Conservation (phyloP, 2,797 vertebrate genomes). For the Typhlichthys eigenmanni region DNA sequence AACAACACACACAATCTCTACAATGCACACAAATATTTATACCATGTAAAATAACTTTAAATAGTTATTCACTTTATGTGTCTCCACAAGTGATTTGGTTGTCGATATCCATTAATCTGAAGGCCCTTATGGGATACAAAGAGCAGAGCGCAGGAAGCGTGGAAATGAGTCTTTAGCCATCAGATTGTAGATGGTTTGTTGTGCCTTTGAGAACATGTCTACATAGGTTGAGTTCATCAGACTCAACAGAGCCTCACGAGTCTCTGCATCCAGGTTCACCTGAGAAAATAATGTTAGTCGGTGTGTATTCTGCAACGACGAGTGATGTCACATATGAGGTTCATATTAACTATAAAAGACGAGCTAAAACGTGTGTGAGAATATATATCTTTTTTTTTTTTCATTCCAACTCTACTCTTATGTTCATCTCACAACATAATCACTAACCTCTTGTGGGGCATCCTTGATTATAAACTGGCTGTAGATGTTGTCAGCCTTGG, state of each 20-base stretch:
- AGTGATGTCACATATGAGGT: too few species aligned
- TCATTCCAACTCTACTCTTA: too few species aligned
- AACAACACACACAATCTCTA: too few species aligned
- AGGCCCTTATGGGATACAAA: conserved; percentile 53
- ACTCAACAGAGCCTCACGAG: conserved; percentile 70
- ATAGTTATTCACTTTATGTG: too few species aligned
- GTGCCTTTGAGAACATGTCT: conserved; percentile 73
- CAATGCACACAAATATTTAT: too few species aligned
- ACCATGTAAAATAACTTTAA: too few species aligned
- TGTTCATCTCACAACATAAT: not conserved
- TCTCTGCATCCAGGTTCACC: conserved; percentile 83
- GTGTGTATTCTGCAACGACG: too few species aligned
- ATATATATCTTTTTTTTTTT: too few species aligned
- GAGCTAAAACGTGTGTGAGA: too few species aligned
- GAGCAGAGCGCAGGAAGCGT: conserved; percentile 78
- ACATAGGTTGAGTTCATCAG: conserved; percentile 61
- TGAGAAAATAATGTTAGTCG: conserved; percentile 26
- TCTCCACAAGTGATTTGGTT: not conserved
- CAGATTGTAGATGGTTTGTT: conserved; percentile 77
- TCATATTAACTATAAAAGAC: too few species aligned
- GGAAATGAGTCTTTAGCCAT: conserved; percentile 86
- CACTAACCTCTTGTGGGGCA: conserved; percentile 77
- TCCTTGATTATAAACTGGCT: conserved; percentile 75
- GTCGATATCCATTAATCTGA: conserved; percentile 3
- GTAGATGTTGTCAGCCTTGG: conserved; percentile 71